Evolutionary conservation across 2,888 invertebrate genomes (phyloP), one percentile per base, ranked within the genome.

Genomic region (Chesias legatella): DNA sequence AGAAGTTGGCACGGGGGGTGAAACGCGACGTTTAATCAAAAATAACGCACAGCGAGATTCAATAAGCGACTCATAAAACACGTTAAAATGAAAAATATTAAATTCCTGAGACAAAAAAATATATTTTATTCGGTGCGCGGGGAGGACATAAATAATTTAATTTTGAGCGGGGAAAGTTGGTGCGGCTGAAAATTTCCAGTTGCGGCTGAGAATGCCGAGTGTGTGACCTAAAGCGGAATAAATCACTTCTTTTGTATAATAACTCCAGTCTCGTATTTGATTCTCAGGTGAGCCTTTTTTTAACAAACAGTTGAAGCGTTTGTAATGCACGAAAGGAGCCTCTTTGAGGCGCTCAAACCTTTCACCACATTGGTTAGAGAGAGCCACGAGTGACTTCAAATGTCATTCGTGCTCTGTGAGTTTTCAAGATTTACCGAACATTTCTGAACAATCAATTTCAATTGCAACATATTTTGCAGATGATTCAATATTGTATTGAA

Each of bases 81-180:
- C 66, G 73, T 65, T 69, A 66, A 79, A 76, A 81, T 78, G 80
- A 69, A 80, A 82, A 80, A 79, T 81, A 81, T 83, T 76, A 82
- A 80, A 83, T 82, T 82, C 78, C 78, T 63, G 62, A 73, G 73
- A 79, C 72, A 78, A 79, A 78, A 73, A 70, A 55, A 58, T 59
- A 71, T 67, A 70, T 73, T 70, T 67, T 67, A 67, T 72, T 66
- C 63, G 60, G 46, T 53, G 63, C 66, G 61, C 59, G 60, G 53
- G 56, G 57, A 62, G 65, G 62, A 58, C 56, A 65, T 75, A 72
- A 75, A 79, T 78, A 75, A 75, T 77, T 73, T 75, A 69, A 78
- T 78, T 78, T 74, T 59, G 64, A 63, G 53, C 61, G 43, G 45
- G 21, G 50, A 66, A 65, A 60, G 54, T 67, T 66, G 45, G 56